phyloP scores from a whole-genome alignment of 2,797 vertebrate species.

The Champsocephalus esox region DNA sequence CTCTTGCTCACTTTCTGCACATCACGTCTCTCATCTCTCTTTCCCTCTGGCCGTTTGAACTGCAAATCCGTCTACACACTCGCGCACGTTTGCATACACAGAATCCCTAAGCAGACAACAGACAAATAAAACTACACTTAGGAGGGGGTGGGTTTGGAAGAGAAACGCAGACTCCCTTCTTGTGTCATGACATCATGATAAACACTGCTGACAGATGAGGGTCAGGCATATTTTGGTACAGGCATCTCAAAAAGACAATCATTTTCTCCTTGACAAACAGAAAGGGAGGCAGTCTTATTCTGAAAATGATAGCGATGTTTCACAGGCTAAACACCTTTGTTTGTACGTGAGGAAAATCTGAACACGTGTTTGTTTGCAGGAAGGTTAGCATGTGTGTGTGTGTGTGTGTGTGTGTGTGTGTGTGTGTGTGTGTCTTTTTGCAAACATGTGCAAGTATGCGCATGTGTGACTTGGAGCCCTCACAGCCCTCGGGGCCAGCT shows the following conservation, averaged over 20 bases:
- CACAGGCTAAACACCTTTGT: conserved; percentile 20
- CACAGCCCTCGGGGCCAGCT: conserved; percentile 64
- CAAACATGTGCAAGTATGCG: background rate
- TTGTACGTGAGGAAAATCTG: conserved; percentile 14
- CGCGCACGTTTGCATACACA: conserved; percentile 8
- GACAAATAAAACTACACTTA: conserved; percentile 15
- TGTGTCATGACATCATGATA: conserved; percentile 54
- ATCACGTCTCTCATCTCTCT: conserved; percentile 16
- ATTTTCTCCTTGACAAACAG: conserved; percentile 28
- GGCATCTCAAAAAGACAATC: conserved; percentile 22
- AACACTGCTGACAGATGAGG: conserved; percentile 73
- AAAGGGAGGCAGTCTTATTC: conserved; percentile 22
- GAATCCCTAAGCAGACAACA: conserved; percentile 23
- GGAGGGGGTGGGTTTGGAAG: conserved; percentile 19
- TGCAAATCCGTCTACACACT: conserved; percentile 14
- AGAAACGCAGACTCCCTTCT: conserved; percentile 25
- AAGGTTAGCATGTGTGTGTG: background rate
- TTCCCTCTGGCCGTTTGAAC: conserved; percentile 34
- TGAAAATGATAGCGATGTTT: conserved; percentile 16
- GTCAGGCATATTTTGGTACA: conserved; percentile 59
- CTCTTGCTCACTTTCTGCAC: conserved; percentile 19
- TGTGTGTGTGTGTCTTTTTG: background rate
- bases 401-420: background rate
- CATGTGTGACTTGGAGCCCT: conserved; percentile 52
- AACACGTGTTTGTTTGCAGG: conserved; percentile 21